phyloP scores from a whole-genome alignment of 2,113 vertebrate species.

The Gracilinanus agilis region DNA sequence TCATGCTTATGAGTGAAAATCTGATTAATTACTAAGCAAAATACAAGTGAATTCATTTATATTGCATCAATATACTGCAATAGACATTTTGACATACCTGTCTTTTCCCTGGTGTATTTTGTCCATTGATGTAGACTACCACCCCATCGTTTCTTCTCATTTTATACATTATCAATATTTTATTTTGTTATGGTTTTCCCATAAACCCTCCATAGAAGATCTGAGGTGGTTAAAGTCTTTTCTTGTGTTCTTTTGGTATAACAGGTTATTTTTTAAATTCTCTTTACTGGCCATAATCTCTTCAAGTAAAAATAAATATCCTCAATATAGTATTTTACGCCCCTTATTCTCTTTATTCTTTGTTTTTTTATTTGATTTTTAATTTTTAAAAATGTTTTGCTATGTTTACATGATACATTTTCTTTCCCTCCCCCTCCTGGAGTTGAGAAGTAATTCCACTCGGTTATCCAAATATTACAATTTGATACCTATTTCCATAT shows the following conservation, averaged over 20 bases:
- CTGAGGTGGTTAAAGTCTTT: neutral
- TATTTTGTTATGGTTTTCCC: neutral
- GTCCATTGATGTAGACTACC: neutral
- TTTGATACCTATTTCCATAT: too few species aligned
- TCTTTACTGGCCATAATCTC: neutral
- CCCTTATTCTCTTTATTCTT: neutral
- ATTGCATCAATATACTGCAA: neutral
- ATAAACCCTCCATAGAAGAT: neutral
- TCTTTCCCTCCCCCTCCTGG: too few species aligned
- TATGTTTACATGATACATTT: too few species aligned
- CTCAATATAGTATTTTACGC: neutral
- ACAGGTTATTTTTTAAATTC: neutral
- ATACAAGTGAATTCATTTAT: neutral
- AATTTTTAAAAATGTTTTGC: too few species aligned
- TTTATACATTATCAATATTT: neutral
- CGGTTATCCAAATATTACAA: too few species aligned
- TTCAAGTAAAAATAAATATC: neutral
- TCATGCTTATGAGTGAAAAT: neutral
- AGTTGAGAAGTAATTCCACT: too few species aligned
- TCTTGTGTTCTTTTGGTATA: neutral
- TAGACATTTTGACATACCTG: neutral
- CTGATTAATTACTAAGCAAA: neutral
- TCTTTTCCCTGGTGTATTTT: neutral
- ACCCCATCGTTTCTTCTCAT: neutral
- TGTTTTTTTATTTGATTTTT: too few species aligned